A percentile compares a stretch with the other conserved stretches of the same genome.
Conservation (phyloP, 2,888 invertebrate species). For the Lycophotia porphyrea region DNA sequence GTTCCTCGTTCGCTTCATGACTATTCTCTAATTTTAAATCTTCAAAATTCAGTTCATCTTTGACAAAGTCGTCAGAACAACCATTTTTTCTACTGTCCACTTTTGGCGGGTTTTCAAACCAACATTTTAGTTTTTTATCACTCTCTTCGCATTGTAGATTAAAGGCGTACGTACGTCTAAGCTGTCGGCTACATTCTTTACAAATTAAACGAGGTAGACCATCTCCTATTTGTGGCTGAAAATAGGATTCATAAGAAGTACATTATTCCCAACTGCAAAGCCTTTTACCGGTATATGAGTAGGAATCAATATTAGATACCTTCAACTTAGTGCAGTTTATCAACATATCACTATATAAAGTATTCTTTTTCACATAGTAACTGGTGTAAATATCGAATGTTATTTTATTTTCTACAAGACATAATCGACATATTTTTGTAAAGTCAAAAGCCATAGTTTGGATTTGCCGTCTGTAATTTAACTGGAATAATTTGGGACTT, state of each 20-base stretch:
- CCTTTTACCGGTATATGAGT: not conserved
- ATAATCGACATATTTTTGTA: constrained; percentile 82
- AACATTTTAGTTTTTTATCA: constrained; percentile 75
- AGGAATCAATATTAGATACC: constrained; percentile 69
- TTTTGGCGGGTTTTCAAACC: constrained; percentile 62
- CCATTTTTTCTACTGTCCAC: constrained; percentile 27
- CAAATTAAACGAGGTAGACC: constrained; percentile 83
- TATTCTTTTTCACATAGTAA: constrained; percentile 80
- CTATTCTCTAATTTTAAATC: constrained; percentile 47
- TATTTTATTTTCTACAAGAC: constrained; percentile 78
- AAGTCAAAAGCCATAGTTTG: constrained; percentile 76
- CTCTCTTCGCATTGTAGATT: constrained; percentile 82
- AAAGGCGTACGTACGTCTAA: constrained; percentile 82
- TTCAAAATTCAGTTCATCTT: constrained; percentile 54
- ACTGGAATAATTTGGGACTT: not conserved
- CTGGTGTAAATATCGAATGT: constrained; percentile 82
- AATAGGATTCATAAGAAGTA: constrained; percentile 47
- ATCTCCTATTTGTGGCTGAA: constrained; percentile 80
- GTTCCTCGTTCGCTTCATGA: constrained; percentile 29
- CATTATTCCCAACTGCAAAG: not conserved
- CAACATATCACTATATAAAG: constrained; percentile 82
- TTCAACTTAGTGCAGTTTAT: constrained; percentile 81
- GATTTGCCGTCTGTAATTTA: constrained; percentile 1
- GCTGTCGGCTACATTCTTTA: constrained; percentile 82
- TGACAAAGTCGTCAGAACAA: constrained; percentile 39